Evolutionary conservation across 2,797 vertebrate species (phyloP).

Genomic region (Sparidentex hasta): DNA sequence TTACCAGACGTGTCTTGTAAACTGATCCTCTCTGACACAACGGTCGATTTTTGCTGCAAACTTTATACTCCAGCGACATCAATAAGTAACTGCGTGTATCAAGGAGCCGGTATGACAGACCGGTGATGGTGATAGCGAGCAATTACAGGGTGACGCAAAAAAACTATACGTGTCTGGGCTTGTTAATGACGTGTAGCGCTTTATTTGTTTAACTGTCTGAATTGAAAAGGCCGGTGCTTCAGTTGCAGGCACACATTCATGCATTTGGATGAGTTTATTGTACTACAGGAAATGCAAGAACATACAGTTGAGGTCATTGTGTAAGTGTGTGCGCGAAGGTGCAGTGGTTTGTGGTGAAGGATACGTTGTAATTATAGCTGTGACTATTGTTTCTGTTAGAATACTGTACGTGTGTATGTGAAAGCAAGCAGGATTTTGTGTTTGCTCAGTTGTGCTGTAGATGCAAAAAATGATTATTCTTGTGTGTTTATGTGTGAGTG

Average conservation of each 20-base stretch:
- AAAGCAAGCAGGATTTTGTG: not conserved
- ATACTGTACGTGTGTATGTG: not conserved
- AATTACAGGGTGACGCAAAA: too few relatives aligned
- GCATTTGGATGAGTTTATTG: constrained; percentile 11
- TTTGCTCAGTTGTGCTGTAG: not conserved
- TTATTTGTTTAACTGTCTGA: not conserved
- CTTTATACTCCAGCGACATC: not conserved
- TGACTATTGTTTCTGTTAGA: constrained; percentile 8
- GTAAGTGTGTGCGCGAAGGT: constrained; percentile 26
- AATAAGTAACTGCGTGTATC: not conserved
- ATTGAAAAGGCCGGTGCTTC: not conserved
- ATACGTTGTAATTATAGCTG: constrained; percentile 26
- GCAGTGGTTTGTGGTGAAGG: constrained; percentile 60
- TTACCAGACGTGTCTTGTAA: constrained; percentile 30
- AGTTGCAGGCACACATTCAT: constrained; percentile 4
- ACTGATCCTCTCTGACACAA: constrained; percentile 19
- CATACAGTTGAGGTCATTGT: constrained; percentile 52
- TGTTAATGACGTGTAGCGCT: constrained; percentile 7
- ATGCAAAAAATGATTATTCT: not conserved
- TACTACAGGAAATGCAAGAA: constrained; percentile 59
- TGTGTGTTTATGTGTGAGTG: not conserved
- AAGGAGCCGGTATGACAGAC: not conserved
- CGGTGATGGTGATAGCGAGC: too few relatives aligned
- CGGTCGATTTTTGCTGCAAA: constrained; percentile 4
- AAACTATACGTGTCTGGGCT: not conserved